phyloP scores from a whole-genome alignment of 2,888 invertebrate species.

The Rhagonycha lutea region DNA sequence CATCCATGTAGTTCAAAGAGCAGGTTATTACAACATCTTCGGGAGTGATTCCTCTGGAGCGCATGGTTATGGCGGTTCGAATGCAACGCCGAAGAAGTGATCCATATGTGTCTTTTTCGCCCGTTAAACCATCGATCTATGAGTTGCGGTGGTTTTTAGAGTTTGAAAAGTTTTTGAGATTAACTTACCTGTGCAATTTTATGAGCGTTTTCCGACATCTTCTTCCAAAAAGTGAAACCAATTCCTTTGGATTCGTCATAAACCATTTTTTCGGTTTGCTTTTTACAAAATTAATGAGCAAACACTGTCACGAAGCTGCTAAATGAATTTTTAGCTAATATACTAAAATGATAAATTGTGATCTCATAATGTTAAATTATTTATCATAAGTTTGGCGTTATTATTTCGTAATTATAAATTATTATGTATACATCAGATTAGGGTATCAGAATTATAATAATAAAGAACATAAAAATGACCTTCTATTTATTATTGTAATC shows the following conservation, averaged over 20 bases:
- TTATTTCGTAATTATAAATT: background rate
- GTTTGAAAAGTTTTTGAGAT: background rate
- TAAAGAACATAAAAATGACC: too few species aligned
- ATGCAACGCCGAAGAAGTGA: background rate
- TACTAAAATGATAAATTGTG: background rate
- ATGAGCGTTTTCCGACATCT: background rate
- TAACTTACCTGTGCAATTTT: background rate
- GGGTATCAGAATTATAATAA: background rate
- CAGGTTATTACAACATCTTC: conserved; percentile 57
- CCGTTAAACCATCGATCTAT: background rate
- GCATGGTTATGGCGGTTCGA: background rate
- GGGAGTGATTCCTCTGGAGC: conserved; percentile 45
- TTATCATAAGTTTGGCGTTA: background rate
- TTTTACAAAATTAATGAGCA: background rate
- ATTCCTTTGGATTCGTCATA: background rate
- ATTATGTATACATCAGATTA: too few species aligned
- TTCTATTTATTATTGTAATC: too few species aligned
- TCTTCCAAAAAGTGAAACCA: background rate
- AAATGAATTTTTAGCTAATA: background rate
- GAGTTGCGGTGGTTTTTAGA: background rate
- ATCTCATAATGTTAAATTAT: background rate
- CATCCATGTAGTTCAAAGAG: conserved; percentile 55
- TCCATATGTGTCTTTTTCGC: background rate
- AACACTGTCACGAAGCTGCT: background rate
- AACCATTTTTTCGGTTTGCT: background rate